phyloP scores from a whole-genome alignment of 2,797 vertebrate species.

The Malacoraja senta region DNA sequence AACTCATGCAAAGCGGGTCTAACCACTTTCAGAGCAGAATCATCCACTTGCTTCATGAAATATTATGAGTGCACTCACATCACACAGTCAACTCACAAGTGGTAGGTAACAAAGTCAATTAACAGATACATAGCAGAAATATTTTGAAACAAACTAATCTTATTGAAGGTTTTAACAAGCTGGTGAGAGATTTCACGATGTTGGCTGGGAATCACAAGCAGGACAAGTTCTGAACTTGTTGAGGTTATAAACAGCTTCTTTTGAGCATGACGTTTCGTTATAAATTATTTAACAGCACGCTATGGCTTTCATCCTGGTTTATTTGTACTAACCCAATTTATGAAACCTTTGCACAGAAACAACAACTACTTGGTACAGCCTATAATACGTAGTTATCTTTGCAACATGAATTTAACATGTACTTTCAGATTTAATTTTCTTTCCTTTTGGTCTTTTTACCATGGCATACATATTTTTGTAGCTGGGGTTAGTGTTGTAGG shows the following conservation, averaged over 20 bases:
- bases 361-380: neutral
- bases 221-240: neutral
- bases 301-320: neutral
- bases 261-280: neutral
- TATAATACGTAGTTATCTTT: neutral
- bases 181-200: neutral
- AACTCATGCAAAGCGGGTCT: conserved; percentile 15
- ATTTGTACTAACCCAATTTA: neutral
- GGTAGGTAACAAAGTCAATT: neutral
- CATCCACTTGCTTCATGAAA: neutral
- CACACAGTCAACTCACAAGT: conserved; percentile 5
- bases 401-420: neutral
- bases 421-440: neutral
- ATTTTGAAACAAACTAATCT: neutral
- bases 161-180: neutral
- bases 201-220: neutral
- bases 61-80: neutral
- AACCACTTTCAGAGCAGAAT: neutral
- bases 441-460: neutral
- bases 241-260: neutral
- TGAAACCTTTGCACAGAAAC: neutral
- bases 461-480: neutral
- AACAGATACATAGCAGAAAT: conserved; percentile 21
- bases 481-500: neutral
- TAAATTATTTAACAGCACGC: neutral